Evolutionary conservation across 2,113 vertebrate genomes (phyloP), one percentile per base, ranked within the genome.

Genomic region (Muntiacus muntjak): DNA sequence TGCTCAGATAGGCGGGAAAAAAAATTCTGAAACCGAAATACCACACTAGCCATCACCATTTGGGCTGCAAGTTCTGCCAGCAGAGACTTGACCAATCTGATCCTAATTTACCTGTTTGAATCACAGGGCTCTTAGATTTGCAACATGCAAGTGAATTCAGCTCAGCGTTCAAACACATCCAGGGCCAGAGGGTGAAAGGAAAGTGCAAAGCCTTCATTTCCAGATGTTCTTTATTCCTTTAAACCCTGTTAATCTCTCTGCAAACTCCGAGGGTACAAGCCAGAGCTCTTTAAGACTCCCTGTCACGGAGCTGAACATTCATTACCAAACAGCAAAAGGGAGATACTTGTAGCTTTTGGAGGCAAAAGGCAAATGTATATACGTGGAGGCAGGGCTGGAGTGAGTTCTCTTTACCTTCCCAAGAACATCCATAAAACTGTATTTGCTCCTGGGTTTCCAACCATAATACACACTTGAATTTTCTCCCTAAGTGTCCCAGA

Each of bases 231-330:
- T 71, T 30, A 60, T 96, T 96, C 84, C 55, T 94, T 88, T 60
- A 88, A 74, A 45, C 25, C 55, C 64, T 33, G 15, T 76, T 92
- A 84, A 97, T 95, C 87, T 97, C 91, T 95, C 92, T 62, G 58
- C 25, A 92, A 88, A 92, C 43, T 92, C 81, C 0, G 0, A 45
- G 67, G 74, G 45, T 71, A 25, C 21, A 89, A 54, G 93, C 58
- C 89, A 94, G 90, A 95, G 60, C 94, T 95, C 94, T 83, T 83
- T 86, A 67, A 76, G 90, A 23, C 88, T 89, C 84, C 82, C 30
- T 40, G 67, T 84, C 60, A 87, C 3, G 12, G n/a, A 95, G 71
- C 50, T 54, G 92, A 81, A 5, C 52, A 21, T 94, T 95, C 60
- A 89, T 95, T 54, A 90, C 26, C 47, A 95, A 95, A 58, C 54